Base-by-base conservation (phyloP, 1,140 invertebrate species). In the Oryctes rhinoceros region DNA sequence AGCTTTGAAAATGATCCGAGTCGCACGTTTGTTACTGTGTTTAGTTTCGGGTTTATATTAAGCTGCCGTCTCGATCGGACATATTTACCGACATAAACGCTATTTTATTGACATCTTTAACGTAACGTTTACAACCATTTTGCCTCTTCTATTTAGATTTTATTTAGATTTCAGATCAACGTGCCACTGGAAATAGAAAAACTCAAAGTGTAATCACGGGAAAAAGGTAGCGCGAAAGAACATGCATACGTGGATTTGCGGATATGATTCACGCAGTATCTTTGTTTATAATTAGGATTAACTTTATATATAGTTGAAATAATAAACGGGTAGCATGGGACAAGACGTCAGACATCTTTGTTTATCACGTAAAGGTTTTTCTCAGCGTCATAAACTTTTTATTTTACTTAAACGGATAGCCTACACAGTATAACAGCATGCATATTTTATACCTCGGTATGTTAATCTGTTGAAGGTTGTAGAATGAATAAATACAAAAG, bases 111-210 rank as follows among this genome's bases (percentile, higher is more conserved):
- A 18, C 53, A 59, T 59, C 7, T n/a, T 59, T 59, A 59, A 59
- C 5, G 18, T 18, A 59, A 59, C 18, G 53, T 59, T 59, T 59
- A 59, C 15, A 59, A 59, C n/a, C 18, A 15, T 59, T 59, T 59
- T 59, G 18, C 15, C 53, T 59, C 53, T n/a, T 59, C 6, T 59
- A 59, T 59, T 59, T 59, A 59, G 15, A 59, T 18, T 44, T 44
- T 30, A 30, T 30, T 30, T 30, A 30, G 24, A 30, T 30, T 53
- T 53, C 11, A 53, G 49, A 53, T n/a, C 5, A 11, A 53, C n/a
- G 49, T 53, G 49, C n/a, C n/a, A n/a, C 49, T 53, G n/a, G 49
- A 53, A 53, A 53, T 53, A 53, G 49, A 53, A 53, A 53, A 53
- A n/a, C 3, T 53, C 11, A 53, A 53, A 53, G 49, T 15, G n/a